A percentile compares a stretch with the other conserved stretches of the same genome.
phyloP scores from a whole-genome alignment of 92 coral and sea anemone genomes.

The Actinernus sp. region DNA sequence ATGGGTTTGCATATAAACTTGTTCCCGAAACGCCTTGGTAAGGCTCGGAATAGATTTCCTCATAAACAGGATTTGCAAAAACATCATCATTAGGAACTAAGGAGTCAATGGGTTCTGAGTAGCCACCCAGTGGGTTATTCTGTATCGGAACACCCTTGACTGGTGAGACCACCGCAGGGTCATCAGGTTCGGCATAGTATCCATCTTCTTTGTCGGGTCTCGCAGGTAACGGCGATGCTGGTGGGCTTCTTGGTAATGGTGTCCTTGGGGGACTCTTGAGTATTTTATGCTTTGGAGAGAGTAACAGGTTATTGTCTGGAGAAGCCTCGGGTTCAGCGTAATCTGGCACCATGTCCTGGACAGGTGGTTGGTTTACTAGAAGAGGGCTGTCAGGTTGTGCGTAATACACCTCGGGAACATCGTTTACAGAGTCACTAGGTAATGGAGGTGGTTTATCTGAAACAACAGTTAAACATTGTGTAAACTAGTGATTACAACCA shows the following conservation, averaged over 20 bases:
- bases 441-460: slow-evolving; percentile 46
- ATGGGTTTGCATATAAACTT: slow-evolving; percentile 85
- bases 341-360: slow-evolving; percentile 1
- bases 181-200: slow-evolving; percentile 52
- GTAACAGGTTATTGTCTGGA: slow-evolving; percentile 1
- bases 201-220: slow-evolving; percentile 26
- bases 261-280: not conserved
- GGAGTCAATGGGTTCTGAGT: slow-evolving; percentile 92
- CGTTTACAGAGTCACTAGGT: slow-evolving; percentile 18
- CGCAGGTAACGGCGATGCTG: slow-evolving; percentile 13
- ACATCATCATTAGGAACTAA: slow-evolving; percentile 48
- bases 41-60: slow-evolving; percentile 93
- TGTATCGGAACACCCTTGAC: no score
- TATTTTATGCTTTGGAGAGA: no score
- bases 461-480: no score
- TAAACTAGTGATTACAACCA: no score
- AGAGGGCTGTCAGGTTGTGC: slow-evolving; percentile 76
- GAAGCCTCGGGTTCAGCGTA: slow-evolving; percentile 65
- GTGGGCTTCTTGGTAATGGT: slow-evolving; percentile 1
- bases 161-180: no score
- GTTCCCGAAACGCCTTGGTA: slow-evolving; percentile 96
- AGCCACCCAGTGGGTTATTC: slow-evolving; percentile 41
- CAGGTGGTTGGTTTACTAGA: not conserved
- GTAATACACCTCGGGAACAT: slow-evolving; percentile 45
- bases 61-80: slow-evolving; percentile 90